Conservation (phyloP, 2,113 vertebrate genomes). For the Manacus vitellinus region DNA sequence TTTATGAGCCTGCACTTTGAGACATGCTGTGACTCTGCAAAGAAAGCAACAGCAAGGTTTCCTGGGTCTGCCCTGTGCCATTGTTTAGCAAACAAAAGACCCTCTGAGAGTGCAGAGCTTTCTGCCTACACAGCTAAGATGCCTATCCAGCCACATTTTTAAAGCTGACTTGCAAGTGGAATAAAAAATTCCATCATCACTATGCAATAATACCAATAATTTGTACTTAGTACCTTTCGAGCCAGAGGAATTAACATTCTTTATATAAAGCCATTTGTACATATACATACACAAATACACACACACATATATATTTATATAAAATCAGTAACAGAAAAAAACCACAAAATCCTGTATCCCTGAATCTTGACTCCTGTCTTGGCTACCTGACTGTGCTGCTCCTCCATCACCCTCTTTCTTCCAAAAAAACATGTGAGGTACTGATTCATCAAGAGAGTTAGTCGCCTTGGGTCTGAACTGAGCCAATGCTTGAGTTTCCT, state of each 20-base stretch:
- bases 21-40: background rate
- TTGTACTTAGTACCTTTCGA: background rate
- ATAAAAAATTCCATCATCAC: background rate
- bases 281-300: background rate
- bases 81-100: constrained; percentile 9
- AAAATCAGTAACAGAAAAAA: background rate
- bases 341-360: background rate
- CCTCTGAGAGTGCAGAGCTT: background rate
- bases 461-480: background rate
- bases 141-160: background rate
- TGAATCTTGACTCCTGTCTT: background rate
- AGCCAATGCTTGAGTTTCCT: background rate
- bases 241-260: background rate
- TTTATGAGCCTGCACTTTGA: background rate
- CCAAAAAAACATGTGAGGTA: background rate
- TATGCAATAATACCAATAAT: background rate
- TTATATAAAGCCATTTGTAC: background rate
- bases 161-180: background rate
- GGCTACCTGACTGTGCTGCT: background rate
- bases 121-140: background rate
- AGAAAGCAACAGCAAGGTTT: background rate
- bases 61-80: background rate
- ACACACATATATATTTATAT: background rate
- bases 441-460: background rate
- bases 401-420: background rate